Conservation (phyloP, 2,888 invertebrate genomes). For the Plagodis dolabraria region DNA sequence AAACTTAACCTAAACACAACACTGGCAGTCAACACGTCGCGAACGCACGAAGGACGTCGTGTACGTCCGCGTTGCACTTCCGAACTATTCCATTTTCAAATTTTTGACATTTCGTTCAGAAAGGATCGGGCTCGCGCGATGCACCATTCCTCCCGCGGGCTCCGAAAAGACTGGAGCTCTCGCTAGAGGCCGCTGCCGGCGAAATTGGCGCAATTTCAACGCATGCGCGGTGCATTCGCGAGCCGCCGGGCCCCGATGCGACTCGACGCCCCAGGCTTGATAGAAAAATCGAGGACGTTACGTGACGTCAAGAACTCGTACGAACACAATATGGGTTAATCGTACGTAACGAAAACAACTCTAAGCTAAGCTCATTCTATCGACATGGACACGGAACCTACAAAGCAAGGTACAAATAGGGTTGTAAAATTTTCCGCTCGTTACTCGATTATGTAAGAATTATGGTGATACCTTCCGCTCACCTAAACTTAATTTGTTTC, state of each 20-base stretch:
- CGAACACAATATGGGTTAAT: slow-evolving; percentile 74
- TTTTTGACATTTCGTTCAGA: slow-evolving; percentile 68
- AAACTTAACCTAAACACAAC: slow-evolving; percentile 59
- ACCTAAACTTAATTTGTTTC: not conserved
- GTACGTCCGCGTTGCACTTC: slow-evolving; percentile 57
- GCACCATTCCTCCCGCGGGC: slow-evolving; percentile 71
- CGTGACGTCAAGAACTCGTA: slow-evolving; percentile 78
- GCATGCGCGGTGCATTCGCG: slow-evolving; percentile 75
- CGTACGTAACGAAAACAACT: slow-evolving; percentile 74
- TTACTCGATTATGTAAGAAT: not conserved
- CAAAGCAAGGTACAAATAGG: not conserved
- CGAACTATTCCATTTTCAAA: slow-evolving; percentile 74
- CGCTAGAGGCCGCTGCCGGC: slow-evolving; percentile 78
- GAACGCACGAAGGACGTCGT: slow-evolving; percentile 43
- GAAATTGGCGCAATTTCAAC: slow-evolving; percentile 82
- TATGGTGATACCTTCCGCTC: not conserved
- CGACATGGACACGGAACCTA: slow-evolving; percentile 16
- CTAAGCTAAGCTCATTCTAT: slow-evolving; percentile 46
- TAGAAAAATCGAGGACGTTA: slow-evolving; percentile 82
- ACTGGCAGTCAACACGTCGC: slow-evolving; percentile 48
- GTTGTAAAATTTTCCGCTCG: not conserved
- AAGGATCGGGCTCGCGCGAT: slow-evolving; percentile 60
- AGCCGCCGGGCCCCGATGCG: slow-evolving; percentile 75
- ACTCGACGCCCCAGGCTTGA: slow-evolving; percentile 76
- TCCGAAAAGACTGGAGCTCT: slow-evolving; percentile 68